Evolutionary conservation across 1,140 invertebrate species (phyloP).

Genomic region (Saccostrea echinata): DNA sequence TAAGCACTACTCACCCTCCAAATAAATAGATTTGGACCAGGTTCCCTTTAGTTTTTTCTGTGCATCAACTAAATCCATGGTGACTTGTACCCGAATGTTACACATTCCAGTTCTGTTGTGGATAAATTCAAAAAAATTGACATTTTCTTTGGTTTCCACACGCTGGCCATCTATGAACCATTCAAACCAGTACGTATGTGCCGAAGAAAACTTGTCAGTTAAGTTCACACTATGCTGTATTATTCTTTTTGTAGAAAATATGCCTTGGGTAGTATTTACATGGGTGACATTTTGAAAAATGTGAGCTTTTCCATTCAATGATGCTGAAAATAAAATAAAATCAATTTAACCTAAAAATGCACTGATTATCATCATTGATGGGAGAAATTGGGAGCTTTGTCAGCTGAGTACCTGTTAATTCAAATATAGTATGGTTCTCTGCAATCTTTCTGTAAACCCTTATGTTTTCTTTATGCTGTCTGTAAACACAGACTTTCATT

Average conservation of each 20-base stretch:
- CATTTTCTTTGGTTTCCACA: constrained; percentile 14
- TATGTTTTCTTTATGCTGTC: not conserved
- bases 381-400: no score
- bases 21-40: not conserved
- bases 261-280: not conserved
- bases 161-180: not conserved
- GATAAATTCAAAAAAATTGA: not conserved
- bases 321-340: constrained; percentile 4
- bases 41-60: not conserved
- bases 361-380: no score
- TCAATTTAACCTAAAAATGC: not conserved
- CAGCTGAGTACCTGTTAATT: constrained; percentile 17
- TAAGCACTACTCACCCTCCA: not conserved
- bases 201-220: not conserved
- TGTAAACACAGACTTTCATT: constrained; percentile 40
- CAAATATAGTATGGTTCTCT: constrained; percentile 14
- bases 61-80: not conserved
- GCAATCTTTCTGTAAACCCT: not conserved
- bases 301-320: not conserved
- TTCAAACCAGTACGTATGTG: not conserved
- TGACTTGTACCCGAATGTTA: not conserved
- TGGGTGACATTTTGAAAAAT: not conserved
- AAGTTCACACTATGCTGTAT: constrained; percentile 17
- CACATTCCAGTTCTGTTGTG: not conserved
- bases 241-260: not conserved